phyloP scores from a whole-genome alignment of 92 coral and sea anemone genomes.

The Porites divaricata region DNA sequence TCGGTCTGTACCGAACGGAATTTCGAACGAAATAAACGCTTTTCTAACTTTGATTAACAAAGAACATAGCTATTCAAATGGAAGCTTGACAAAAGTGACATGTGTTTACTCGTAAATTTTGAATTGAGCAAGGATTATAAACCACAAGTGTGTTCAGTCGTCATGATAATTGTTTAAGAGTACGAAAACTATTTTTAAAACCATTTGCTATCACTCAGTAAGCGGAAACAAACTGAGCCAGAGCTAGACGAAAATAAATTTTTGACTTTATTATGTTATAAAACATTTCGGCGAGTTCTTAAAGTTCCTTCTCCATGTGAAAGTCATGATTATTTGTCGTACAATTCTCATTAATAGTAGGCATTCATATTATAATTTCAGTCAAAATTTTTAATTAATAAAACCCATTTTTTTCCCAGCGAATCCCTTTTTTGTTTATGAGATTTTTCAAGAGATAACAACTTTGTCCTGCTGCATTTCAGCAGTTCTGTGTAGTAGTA shows the following conservation, averaged over 20 bases:
- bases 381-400: slow-evolving; percentile 20
- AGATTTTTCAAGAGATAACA: not conserved
- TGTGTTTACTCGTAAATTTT: not conserved
- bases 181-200: too few relatives aligned
- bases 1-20: too few relatives aligned
- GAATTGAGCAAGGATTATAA: not conserved
- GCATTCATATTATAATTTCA: not conserved
- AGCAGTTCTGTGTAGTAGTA: slow-evolving; percentile 3
- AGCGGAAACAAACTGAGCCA: too few relatives aligned
- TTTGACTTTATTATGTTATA: not conserved
- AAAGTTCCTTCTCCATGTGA: not conserved
- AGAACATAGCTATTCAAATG: not conserved
- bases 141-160: not conserved
- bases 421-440: not conserved
- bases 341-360: not conserved
- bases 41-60: not conserved
- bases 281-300: not conserved
- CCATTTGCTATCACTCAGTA: too few relatives aligned
- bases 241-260: not conserved
- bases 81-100: not conserved
- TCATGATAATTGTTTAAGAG: not conserved
- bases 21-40: too few relatives aligned
- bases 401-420: slow-evolving; percentile 4
- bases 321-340: not conserved
- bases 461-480: slow-evolving; percentile 34